Evolutionary conservation across 2,888 invertebrate species (phyloP).

Genomic region (Phortica magna): DNA sequence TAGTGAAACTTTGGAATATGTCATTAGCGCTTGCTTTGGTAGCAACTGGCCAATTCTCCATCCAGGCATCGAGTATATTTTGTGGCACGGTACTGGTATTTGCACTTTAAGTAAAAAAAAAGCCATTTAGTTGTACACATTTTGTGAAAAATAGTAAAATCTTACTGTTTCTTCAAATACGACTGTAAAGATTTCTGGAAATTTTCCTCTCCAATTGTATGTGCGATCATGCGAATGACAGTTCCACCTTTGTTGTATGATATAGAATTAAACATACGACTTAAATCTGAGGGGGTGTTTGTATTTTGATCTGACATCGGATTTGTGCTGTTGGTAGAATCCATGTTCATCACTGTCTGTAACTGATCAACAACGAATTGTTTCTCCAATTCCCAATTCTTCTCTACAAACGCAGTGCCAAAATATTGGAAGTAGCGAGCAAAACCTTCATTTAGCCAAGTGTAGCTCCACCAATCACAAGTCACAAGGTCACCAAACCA

Average conservation of each 20-base stretch:
- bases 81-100: constrained; percentile 77
- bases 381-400: constrained; percentile 82
- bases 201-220: constrained; percentile 80
- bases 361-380: constrained; percentile 86
- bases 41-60: constrained; percentile 67
- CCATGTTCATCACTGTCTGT: constrained; percentile 82
- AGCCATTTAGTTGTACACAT: background rate
- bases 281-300: constrained; percentile 81
- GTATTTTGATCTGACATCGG: constrained; percentile 81
- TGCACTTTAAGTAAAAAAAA: constrained; percentile 51
- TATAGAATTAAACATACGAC: constrained; percentile 83
- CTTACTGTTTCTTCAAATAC: constrained; percentile 79
- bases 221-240: constrained; percentile 84
- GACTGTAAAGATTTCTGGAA: constrained; percentile 80
- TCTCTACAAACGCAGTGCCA: constrained; percentile 80
- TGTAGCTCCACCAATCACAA: constrained; percentile 80
- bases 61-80: constrained; percentile 79
- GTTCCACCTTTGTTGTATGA: constrained; percentile 85
- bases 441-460: constrained; percentile 84
- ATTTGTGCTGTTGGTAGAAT: constrained; percentile 81
- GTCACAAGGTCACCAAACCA: constrained; percentile 84
- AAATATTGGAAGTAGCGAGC: constrained; percentile 87
- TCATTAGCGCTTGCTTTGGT: constrained; percentile 60
- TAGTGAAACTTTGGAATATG: constrained; percentile 81
- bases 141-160: background rate